phyloP scores from a whole-genome alignment of 2,888 invertebrate species.

The Melikaiella ostensackeni region DNA sequence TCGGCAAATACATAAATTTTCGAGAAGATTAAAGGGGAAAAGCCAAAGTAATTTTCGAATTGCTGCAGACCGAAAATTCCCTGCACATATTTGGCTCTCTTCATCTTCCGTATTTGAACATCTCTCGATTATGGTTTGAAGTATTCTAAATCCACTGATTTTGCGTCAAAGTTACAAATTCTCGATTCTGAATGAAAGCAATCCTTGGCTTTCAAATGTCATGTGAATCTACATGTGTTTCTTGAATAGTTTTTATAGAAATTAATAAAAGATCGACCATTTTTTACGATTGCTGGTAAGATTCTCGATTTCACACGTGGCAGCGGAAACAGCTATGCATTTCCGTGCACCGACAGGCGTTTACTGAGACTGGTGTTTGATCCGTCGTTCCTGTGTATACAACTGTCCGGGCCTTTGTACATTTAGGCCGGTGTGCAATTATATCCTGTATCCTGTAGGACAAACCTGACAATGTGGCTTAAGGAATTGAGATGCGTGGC shows the following conservation, averaged over 20 bases:
- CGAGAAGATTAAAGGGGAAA: conserved; percentile 10
- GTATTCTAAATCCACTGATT: not conserved
- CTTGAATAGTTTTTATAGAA: not conserved
- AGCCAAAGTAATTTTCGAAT: conserved; percentile 7
- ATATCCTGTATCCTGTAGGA: conserved; percentile 32
- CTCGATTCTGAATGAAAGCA: not conserved
- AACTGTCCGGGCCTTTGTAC: conserved; percentile 9
- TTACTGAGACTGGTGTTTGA: conserved; percentile 15
- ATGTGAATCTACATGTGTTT: not conserved
- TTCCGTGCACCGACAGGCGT: conserved; percentile 12
- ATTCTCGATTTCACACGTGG: not conserved
- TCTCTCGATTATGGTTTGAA: not conserved
- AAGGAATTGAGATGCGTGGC: conserved; percentile 30
- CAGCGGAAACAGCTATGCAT: conserved; percentile 24
- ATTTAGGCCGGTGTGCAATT: conserved; percentile 22
- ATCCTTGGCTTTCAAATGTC: not conserved
- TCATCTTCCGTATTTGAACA: not conserved
- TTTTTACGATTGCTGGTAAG: not conserved
- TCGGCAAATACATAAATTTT: conserved; percentile 29
- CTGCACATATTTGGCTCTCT: not conserved
- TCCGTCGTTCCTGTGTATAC: conserved; percentile 10
- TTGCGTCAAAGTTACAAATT: not conserved
- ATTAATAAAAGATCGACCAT: not conserved
- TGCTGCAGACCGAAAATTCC: not conserved
- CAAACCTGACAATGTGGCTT: conserved; percentile 30